phyloP scores from a whole-genome alignment of 2,888 invertebrate species.

The Fragum sueziense region DNA sequence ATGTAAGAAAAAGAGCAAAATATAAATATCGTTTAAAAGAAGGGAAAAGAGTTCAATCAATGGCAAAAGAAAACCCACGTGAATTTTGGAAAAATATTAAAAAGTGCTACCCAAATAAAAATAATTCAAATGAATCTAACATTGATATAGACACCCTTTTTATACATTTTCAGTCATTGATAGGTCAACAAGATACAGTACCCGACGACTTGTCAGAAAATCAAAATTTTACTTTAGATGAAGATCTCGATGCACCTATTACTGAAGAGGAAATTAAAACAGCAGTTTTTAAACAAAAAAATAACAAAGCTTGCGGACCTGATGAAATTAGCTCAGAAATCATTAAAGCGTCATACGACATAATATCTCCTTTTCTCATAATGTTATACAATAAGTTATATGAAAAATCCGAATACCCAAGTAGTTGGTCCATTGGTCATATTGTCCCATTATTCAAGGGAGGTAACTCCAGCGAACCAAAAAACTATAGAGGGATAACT shows the following conservation, averaged over 20 bases:
- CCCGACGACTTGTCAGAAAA: not conserved
- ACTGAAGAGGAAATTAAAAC: conserved; percentile 10
- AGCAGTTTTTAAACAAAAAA: conserved; percentile 5
- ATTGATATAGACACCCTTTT: not conserved
- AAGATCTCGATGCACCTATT: not conserved
- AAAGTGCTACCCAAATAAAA: too few species aligned
- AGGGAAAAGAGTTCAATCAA: too few species aligned
- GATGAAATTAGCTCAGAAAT: conserved; percentile 1
- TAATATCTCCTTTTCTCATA: not conserved
- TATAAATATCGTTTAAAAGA: too few species aligned
- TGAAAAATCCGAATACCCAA: not conserved
- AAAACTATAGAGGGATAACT: conserved; percentile 6
- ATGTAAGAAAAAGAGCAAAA: too few species aligned
- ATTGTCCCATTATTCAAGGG: not conserved
- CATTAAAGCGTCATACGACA: not conserved
- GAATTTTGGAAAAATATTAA: too few species aligned
- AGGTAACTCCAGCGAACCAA: not conserved
- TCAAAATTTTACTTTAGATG: not conserved
- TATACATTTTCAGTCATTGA: not conserved
- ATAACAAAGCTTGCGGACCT: conserved; percentile 1
- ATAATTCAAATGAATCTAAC: too few species aligned
- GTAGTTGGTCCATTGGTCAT: not conserved
- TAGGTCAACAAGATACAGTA: not conserved
- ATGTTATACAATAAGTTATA: conserved; percentile 2
- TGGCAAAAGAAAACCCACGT: too few species aligned